These are phyloP conservation scores for Mythimna ferrago DNA, from an alignment of 2,888 invertebrate genomes.

Conservation along the genomic window DNA sequence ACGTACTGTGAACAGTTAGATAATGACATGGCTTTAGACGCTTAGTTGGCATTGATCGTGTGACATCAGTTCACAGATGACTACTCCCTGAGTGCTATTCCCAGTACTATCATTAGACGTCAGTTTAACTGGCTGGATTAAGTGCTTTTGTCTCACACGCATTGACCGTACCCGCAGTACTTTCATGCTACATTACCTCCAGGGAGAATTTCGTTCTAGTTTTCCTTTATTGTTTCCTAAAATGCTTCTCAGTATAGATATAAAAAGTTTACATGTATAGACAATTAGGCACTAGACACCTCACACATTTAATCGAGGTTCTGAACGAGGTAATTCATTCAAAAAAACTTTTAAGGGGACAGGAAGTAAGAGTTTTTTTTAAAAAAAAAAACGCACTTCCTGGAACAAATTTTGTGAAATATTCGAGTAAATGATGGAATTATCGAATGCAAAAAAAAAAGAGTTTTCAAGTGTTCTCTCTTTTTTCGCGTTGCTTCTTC, in stretches of 20 bases:
- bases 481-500: too few relatives aligned
- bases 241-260: background rate
- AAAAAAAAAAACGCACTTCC: too few relatives aligned
- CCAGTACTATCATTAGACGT: constrained; percentile 18
- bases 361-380: too few relatives aligned
- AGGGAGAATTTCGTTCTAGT: background rate
- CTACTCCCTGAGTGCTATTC: constrained; percentile 5
- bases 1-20: background rate
- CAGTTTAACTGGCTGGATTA: constrained; percentile 20
- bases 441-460: too few relatives aligned
- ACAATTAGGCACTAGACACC: too few relatives aligned
- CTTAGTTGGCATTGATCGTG: constrained; percentile 31
- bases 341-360: too few relatives aligned
- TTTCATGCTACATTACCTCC: background rate
- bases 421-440: too few relatives aligned
- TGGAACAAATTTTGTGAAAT: too few relatives aligned
- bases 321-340: background rate
- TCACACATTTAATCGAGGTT: background rate
- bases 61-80: constrained; percentile 40
- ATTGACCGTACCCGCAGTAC: background rate
- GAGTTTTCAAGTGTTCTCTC: too few relatives aligned
- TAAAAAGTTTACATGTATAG: too few relatives aligned
- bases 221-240: background rate
- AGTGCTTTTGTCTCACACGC: background rate
- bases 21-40: constrained; percentile 15